These are phyloP conservation scores for Nemurella pictetii DNA, from an alignment of 2,888 invertebrate species.

Conservation along the genomic window DNA sequence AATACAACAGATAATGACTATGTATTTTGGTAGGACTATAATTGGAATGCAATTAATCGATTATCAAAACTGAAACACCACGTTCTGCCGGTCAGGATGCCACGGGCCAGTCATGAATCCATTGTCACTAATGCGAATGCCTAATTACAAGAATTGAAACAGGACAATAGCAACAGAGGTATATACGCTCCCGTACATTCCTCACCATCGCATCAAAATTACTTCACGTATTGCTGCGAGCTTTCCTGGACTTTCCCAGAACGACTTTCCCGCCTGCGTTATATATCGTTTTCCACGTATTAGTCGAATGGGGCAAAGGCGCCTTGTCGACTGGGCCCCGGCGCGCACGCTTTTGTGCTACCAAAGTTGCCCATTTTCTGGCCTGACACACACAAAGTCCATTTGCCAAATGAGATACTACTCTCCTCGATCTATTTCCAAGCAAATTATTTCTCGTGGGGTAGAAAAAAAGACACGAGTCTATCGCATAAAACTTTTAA, in stretches of 20 bases:
- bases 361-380: neutral
- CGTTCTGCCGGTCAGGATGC: neutral
- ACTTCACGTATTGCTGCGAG: neutral
- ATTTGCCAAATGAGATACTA: neutral
- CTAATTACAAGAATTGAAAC: neutral
- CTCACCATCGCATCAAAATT: neutral
- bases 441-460: neutral
- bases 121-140: neutral
- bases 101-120: neutral
- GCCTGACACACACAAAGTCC: neutral
- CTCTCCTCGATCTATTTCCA: neutral
- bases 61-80: neutral
- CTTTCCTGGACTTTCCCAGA: neutral
- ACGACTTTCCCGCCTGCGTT: neutral
- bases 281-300: neutral
- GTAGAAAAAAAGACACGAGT: neutral
- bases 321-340: neutral
- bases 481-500: neutral
- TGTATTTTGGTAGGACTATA: neutral
- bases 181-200: too few relatives aligned
- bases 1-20: neutral
- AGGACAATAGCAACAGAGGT: too few relatives aligned
- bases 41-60: neutral
- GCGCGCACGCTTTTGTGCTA: neutral
- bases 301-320: neutral